A percentile compares a stretch with the other conserved stretches of the same genome.
Evolutionary conservation across 2,113 vertebrate species (phyloP).

Genomic region (Xiphophorus couchianus): DNA sequence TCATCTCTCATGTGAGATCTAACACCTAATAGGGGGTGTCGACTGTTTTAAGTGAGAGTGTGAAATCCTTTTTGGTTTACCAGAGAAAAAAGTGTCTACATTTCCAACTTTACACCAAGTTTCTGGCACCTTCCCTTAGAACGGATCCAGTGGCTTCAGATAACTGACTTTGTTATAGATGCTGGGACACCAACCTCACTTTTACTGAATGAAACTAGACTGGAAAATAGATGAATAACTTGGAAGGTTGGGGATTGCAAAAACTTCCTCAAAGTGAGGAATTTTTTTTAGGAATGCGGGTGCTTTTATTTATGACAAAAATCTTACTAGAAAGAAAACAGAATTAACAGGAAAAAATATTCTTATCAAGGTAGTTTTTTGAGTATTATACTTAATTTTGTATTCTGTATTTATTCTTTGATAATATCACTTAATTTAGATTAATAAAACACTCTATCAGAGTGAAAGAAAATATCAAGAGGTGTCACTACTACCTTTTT

Average conservation of each 20-base stretch:
- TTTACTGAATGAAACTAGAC: conserved; percentile 25
- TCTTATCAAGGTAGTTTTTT: too few relatives aligned
- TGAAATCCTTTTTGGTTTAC: conserved; percentile 59
- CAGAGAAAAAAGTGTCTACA: conserved; percentile 57
- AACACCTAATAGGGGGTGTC: conserved; percentile 64
- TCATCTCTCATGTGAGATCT: conserved; percentile 43
- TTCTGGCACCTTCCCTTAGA: conserved; percentile 46
- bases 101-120: conserved; percentile 54
- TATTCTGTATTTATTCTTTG: too few relatives aligned
- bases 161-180: conserved; percentile 12
- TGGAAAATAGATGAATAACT: conserved; percentile 39
- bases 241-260: background rate
- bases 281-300: background rate
- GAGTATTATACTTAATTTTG: too few relatives aligned
- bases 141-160: conserved; percentile 34
- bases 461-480: too few relatives aligned
- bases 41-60: conserved; percentile 55
- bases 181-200: conserved; percentile 8
- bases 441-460: too few relatives aligned
- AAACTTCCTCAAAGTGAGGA: too few relatives aligned
- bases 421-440: too few relatives aligned
- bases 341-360: too few relatives aligned
- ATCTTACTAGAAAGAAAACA: background rate
- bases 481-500: too few relatives aligned
- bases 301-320: background rate